Evolutionary conservation across 2,888 invertebrate species (phyloP), one percentile per base, ranked within the genome.

Genomic region (Apotomis turbidana): DNA sequence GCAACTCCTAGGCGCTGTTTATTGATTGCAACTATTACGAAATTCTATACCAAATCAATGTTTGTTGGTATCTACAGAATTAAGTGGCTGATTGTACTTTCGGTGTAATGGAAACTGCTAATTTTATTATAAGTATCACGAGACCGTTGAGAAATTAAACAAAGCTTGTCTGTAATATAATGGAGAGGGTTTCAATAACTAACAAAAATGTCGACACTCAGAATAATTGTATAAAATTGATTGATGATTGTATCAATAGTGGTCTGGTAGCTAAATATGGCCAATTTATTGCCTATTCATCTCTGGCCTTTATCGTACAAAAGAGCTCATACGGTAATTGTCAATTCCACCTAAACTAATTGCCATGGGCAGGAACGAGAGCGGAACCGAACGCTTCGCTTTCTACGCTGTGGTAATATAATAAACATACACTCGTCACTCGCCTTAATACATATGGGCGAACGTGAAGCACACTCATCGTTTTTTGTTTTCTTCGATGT

Each of bases 351-450:
- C 76, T 69, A 78, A 74, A 76, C 79, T 87, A 88, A 88, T 88
- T 88, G 83, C 78, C 78, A 76, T 74, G 74, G 77, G 74, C 44
- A 59, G 59, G 68, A 87, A 89, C 77, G 86, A 88, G 88, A 88
- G 85, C 90, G 87, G 88, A 85, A 87, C 87, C 67, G 49, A 77
- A 46, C 72, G 63, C 85, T 85, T 86, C 83, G 80, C 86, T 87
- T 87, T 87, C 83, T 68, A 61, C 64, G 60, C 55, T 12, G 57
- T 41, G 41, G 41, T 66, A 66, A 67, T 66, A 67, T 66, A 71
- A 70, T 63, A 71, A 72, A 70, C 64, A 70, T 55, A 44, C 41
- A n/a, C 27, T 62, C 68, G 72, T 72, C 72, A 68, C 68, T 68
- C 57, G 55, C 41, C 44, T 68, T 72, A 70, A 63, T 70, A 68